Base-by-base conservation (phyloP, 2,797 vertebrate species). In the Sciurus vulgaris region DNA sequence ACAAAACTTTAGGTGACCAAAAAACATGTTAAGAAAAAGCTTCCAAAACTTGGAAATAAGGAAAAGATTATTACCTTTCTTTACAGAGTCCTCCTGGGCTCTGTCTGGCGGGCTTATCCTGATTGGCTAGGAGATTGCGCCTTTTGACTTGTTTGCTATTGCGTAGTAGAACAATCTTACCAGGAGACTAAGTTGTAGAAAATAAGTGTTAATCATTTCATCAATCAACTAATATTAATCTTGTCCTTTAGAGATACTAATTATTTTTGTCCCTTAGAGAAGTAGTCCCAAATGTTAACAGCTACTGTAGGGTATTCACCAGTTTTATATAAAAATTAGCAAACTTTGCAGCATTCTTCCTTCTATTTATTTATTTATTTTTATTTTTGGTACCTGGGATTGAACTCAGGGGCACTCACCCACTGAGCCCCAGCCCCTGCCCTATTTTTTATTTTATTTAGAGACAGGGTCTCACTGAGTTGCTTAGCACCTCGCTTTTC, bases 31-130 rank as follows among this genome's bases (percentile, higher is more conserved):
- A 56, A 72, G 35, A 56, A 38, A 92, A 86, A 95, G 51, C 49
- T 88, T 77, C 24, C 35, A 76, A 82, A 76, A 82, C 49, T 69
- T 87, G 76, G 61, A 88, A 95, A 76, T 69, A 84, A 94, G 70
- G 54, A 56, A 56, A 26, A 28, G 28, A 83, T 88, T 69, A 51
- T 41, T n/a, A 18, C 33, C 22, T 41, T 83, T 88, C 49, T 54
- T 74, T 69, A 38, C 28, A 59, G 67, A 15, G 28, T 76, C 8
- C 18, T 38, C 26, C 17, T 18, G 15, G 59, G 7, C 70, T 63
- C 47, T 54, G 54, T 49, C 70, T 47, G 30, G 72, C 15, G 47
- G 72, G 30, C 22, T 9, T 59, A 76, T 5, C 54, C 30, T 33
- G 73, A 51, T 51, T 14, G 22, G n/a, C n/a, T 65, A 78, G 33